phyloP scores from a whole-genome alignment of 1,140 invertebrate species.

The Zaprionus gabonicus region DNA sequence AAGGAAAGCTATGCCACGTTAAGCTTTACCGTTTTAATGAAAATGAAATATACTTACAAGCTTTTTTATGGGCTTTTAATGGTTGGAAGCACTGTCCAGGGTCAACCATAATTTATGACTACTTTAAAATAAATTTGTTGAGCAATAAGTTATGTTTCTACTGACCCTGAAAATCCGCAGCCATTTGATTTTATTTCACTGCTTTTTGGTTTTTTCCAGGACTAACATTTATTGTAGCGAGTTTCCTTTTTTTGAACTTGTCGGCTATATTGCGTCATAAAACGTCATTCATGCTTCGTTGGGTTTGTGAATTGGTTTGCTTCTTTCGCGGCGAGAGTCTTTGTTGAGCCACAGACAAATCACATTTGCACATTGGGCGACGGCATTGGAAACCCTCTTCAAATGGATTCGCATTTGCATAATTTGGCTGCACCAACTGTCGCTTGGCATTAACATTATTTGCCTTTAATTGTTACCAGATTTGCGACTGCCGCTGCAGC shows the following conservation, averaged over 20 bases:
- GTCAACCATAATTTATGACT: not conserved
- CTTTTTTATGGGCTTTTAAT: not conserved
- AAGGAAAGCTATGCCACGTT: not conserved
- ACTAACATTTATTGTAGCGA: not conserved
- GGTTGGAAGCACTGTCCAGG: not conserved
- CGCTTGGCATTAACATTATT: conserved; percentile 56
- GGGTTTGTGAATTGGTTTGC: conserved; percentile 14
- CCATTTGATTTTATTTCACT: not conserved
- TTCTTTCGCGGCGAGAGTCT: not conserved
- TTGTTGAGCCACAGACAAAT: conserved; percentile 12
- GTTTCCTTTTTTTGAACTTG: not conserved
- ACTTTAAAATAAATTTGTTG: not conserved
- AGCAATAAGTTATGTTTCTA: not conserved
- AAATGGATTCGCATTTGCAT: conserved; percentile 47
- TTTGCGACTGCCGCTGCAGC: conserved; percentile 14
- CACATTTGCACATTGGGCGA: conserved; percentile 27
- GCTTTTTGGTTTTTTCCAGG: not conserved
- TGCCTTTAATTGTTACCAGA: conserved; percentile 53
- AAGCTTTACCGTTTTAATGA: too few species aligned
- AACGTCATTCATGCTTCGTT: conserved; percentile 39
- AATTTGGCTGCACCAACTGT: conserved; percentile 56
- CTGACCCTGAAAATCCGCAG: not conserved
- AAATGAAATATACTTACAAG: too few species aligned
- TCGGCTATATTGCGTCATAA: conserved; percentile 20
- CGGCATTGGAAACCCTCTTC: conserved; percentile 40